Base-by-base conservation (phyloP, 2,113 vertebrate genomes). In the Procavia capensis region DNA sequence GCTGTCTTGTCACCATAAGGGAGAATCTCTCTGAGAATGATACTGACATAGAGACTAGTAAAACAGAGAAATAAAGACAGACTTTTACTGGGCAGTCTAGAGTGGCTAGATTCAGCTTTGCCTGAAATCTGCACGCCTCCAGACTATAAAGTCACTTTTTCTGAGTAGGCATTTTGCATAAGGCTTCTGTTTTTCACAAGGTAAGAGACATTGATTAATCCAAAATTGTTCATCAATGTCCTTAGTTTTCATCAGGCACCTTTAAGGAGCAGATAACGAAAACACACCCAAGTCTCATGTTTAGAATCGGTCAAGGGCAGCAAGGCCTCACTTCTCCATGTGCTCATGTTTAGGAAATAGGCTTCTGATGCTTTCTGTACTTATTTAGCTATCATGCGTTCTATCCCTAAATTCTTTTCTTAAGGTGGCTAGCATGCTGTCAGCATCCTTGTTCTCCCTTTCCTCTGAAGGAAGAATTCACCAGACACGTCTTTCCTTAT, bases 241-340 rank as follows among this genome's bases (percentile, higher is more conserved):
- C 63, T 90, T 57, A 85, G 66, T 72, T 92, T 90, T 91, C 74
- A 72, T 61, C 36, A 75, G 74, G 85, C 85, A 59, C 43, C 11
- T 87, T 81, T 59, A 79, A 91, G 54, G 24, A 84, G 11, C 50
- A 95, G 61, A 79, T 24, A 87, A 64, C 43, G 31, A 87, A 68
- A 91, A 94, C 5, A 45, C 4, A 41, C 14, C 27, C 7, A 74
- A 59, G 4, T 74, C 50, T 95, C 64, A 81, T 24, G 74, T 54
- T 54, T 84, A 78, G 63, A 50, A 19, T 10, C 31, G 64, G 61
- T n/a, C 7, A 13, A 0, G 36, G 70, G 64, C 24, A 81, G 39
- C 13, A 68, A 45, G n/a, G 57, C 4, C 11, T 92, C 80, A 74
- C 34, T 39, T 76, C 19, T 74, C 54, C 79, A 78, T 63, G 59